A percentile compares a stretch with the other conserved stretches of the same genome.
These are phyloP conservation scores for Sycophila sp. DNA, from an alignment of 1,140 invertebrate genomes.

Conservation along the genomic window DNA sequence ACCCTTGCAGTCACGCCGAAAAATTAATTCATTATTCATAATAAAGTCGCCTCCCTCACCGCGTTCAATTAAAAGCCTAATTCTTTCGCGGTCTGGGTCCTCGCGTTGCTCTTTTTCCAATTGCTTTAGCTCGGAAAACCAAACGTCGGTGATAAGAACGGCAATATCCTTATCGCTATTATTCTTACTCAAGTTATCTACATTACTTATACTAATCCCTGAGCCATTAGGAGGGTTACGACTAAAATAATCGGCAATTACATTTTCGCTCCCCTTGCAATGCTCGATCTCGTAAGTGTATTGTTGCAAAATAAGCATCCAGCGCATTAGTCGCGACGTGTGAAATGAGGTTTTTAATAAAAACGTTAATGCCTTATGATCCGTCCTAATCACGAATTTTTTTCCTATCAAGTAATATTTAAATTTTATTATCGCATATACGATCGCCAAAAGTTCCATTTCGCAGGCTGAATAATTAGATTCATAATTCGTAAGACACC, in stretches of 20 bases:
- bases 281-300: not conserved
- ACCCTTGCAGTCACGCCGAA: no score
- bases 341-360: not conserved
- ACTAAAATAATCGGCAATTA: slow-evolving; percentile 6
- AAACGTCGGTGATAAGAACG: not conserved
- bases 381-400: slow-evolving; percentile 23
- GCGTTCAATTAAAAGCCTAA: no score
- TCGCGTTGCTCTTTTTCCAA: not conserved
- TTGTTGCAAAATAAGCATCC: slow-evolving; percentile 4
- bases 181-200: no score
- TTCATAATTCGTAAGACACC: not conserved
- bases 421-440: slow-evolving; percentile 25
- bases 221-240: not conserved
- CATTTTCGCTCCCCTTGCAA: not conserved
- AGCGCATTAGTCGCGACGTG: slow-evolving; percentile 14
- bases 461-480: slow-evolving; percentile 28
- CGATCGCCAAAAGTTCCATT: slow-evolving; percentile 28
- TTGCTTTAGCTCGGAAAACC: not conserved
- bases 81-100: no score
- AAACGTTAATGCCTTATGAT: slow-evolving; percentile 31
- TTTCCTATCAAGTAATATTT: slow-evolving; percentile 9
- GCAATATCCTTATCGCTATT: not conserved
- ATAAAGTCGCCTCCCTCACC: no score
- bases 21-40: no score
- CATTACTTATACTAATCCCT: no score